Evolutionary conservation across 2,888 invertebrate genomes (phyloP).

Genomic region (Diarsia rubi): DNA sequence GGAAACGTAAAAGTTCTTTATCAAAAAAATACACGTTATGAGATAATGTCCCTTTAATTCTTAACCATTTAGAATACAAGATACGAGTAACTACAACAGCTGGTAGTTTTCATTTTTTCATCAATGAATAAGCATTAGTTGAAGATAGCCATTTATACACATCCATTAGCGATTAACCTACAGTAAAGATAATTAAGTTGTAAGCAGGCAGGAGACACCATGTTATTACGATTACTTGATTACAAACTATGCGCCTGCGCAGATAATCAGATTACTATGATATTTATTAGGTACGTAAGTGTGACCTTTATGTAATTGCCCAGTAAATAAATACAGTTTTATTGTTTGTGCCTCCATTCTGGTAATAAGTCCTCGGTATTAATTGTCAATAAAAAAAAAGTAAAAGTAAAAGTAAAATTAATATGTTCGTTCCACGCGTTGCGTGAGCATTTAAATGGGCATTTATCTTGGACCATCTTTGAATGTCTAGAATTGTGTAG

Average conservation of each 20-base stretch:
- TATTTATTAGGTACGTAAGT: conserved; percentile 66
- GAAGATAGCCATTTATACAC: conserved; percentile 15
- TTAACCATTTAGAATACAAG: background rate
- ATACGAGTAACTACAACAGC: background rate
- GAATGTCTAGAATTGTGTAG: conserved; percentile 22
- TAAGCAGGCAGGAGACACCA: conserved; percentile 30
- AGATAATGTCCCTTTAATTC: background rate
- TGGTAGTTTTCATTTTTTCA: conserved; percentile 7
- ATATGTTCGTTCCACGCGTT: conserved; percentile 64
- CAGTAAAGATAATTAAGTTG: conserved; percentile 44
- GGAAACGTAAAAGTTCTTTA: background rate
- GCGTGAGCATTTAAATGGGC: conserved; percentile 68
- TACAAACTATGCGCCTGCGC: conserved; percentile 26
- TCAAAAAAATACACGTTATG: background rate
- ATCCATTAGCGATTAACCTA: conserved; percentile 45
- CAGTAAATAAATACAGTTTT: conserved; percentile 64
- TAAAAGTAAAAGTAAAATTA: too few relatives aligned
- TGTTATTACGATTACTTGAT: conserved; percentile 33
- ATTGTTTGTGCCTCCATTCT: conserved; percentile 46
- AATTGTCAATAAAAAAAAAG: conserved; percentile 68
- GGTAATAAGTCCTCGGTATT: conserved; percentile 67
- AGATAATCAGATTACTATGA: conserved; percentile 63
- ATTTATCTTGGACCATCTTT: conserved; percentile 40
- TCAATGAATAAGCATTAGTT: conserved; percentile 11
- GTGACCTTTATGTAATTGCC: conserved; percentile 73